Base-by-base conservation (phyloP, 1,140 invertebrate genomes). In the Rhagoletis pomonella region DNA sequence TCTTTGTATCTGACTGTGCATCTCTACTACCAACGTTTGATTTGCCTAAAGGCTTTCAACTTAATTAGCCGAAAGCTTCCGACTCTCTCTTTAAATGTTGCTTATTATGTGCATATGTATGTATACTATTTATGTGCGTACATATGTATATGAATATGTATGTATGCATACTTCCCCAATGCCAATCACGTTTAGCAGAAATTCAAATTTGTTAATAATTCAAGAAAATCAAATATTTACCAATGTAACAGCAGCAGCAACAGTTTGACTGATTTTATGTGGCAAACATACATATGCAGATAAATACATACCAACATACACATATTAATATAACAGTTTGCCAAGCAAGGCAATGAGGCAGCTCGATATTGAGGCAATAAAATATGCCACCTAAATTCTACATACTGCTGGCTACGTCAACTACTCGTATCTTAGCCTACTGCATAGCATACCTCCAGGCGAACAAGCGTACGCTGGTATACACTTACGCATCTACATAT, bases 171-270 rank as follows among this genome's bases (percentile, higher is more conserved):
- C 29, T 17, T 5, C n/a, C n/a, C 81, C 17, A 39, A 19, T 85
- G 19, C 81, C 50, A 85, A 85, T 85, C 81, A 85, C 81, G 29
- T 85, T 85, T 62, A 62, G 50, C 85, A 86, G 81, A 85, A 86
- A 86, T 86, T 86, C 64, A 65, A 87, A 69, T 87, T 87, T 64
- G 86, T 87, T 69, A 87, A 87, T 87, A 87, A 87, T 87, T 87
- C 86, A 87, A 12, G 58, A 87, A 87, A 69, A 44, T 69, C 60
- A 67, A 87, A 87, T 87, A 87, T 87, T 87, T 69, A 44, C 64
- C 17, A 47, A 67, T 19, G 9, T 55, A 62, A n/a, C n/a, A 62
- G 60, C 6, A n/a, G 47, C 50, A 81, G 60, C 42, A 85, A 85
- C 73, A 81, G 47, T 47, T 81, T 81, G 47, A 55, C 44, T 12